phyloP scores from a whole-genome alignment of 37 sponge, comb jelly and placozoan genomes.

The Cliona cf. orientalis region DNA sequence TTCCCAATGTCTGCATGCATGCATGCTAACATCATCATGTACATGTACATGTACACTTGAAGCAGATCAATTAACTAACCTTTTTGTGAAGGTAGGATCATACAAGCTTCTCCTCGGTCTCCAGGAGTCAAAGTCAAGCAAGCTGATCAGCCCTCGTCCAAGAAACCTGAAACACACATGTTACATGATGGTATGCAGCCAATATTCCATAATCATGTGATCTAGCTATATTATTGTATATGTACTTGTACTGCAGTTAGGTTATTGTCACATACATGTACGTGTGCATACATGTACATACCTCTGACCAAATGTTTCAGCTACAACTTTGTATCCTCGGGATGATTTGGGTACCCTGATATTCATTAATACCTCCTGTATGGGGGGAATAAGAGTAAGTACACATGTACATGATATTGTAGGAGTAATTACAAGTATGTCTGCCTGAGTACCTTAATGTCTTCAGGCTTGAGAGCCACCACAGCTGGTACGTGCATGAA shows the following conservation, averaged over 20 bases:
- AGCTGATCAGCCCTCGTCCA: slow-evolving; percentile 24
- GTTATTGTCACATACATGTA: neutral
- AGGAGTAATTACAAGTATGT: no score
- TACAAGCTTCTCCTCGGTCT: slow-evolving; percentile 33
- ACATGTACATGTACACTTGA: neutral
- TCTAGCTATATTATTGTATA: no score
- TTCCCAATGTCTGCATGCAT: no score
- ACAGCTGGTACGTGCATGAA: neutral
- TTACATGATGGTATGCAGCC: no score
- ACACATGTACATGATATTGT: no score
- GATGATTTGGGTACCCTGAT: neutral
- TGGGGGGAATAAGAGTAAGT: no score
- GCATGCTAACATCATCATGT: no score
- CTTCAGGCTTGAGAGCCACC: neutral
- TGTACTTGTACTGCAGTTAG: no score
- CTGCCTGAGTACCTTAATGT: slow-evolving; percentile 8
- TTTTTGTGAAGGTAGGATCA: slow-evolving; percentile 35
- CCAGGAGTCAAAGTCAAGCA: slow-evolving; percentile 32
- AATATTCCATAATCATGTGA: no score
- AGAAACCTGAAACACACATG: slow-evolving; percentile 24
- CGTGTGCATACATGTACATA: neutral
- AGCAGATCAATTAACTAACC: no score
- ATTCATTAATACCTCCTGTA: neutral
- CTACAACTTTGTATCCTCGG: neutral
- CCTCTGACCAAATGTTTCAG: neutral